Evolutionary conservation across 2,888 invertebrate genomes (phyloP).

Genomic region (Limenitis camilla): DNA sequence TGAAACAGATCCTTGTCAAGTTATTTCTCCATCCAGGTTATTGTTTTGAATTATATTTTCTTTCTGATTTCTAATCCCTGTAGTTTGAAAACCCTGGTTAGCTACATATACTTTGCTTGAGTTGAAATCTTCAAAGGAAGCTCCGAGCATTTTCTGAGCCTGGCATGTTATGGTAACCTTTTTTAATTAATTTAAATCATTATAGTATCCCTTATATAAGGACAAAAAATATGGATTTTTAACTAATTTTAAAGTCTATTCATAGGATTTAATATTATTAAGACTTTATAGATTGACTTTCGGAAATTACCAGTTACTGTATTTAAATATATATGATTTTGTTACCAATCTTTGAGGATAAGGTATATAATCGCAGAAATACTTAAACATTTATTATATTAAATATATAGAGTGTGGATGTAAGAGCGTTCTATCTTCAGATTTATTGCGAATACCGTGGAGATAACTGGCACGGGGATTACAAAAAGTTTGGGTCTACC

Average conservation of each 20-base stretch:
- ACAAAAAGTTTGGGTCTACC: conserved; percentile 63
- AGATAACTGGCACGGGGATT: conserved; percentile 63
- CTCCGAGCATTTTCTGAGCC: too few species aligned
- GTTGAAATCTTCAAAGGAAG: too few species aligned
- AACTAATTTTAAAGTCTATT: too few species aligned
- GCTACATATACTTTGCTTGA: too few species aligned
- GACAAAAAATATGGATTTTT: too few species aligned
- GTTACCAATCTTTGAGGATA: conserved; percentile 27
- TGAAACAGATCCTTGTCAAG: conserved; percentile 50
- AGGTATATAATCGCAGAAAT: neutral
- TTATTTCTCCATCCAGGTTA: conserved; percentile 59
- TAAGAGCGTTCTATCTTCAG: conserved; percentile 41
- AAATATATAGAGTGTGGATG: conserved; percentile 18
- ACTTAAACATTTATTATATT: neutral
- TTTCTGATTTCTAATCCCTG: neutral
- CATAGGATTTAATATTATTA: too few species aligned
- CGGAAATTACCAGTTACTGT: too few species aligned
- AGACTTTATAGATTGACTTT: too few species aligned
- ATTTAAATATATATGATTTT: conserved; percentile 33
- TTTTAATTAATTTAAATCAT: too few species aligned
- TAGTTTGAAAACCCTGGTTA: too few species aligned
- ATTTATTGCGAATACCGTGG: conserved; percentile 57
- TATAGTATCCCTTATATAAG: too few species aligned
- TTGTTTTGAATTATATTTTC: neutral
- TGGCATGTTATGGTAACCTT: too few species aligned